Conservation (phyloP, 2,797 vertebrate species). For the Brachymystax lenok region DNA sequence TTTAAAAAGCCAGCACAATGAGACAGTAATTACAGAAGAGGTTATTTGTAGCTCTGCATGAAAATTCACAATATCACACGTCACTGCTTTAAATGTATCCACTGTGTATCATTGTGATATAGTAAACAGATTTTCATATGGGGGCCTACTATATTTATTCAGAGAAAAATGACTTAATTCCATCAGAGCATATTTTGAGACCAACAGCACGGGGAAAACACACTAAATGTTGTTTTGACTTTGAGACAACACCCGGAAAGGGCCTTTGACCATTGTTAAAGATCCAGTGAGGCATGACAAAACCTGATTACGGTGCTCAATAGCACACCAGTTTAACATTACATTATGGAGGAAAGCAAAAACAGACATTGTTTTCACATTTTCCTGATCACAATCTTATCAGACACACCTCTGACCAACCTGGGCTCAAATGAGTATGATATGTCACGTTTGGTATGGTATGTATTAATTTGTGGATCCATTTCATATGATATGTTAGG, state of each 20-base stretch:
- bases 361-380: constrained; percentile 17
- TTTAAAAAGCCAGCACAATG: not conserved
- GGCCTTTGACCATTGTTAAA: not conserved
- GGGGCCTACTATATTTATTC: not conserved
- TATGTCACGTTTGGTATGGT: too few species aligned
- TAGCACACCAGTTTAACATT: constrained; percentile 7
- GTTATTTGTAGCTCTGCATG: not conserved
- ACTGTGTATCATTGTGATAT: too few species aligned
- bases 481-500: too few species aligned
- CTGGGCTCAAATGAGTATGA: not conserved
- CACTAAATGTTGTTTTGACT: not conserved
- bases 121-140: not conserved
- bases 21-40: not conserved
- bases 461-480: too few species aligned
- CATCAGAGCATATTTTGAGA: not conserved
- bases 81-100: not conserved
- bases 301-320: not conserved
- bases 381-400: constrained; percentile 19
- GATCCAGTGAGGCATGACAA: not conserved
- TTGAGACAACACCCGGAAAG: not conserved
- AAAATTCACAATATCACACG: not conserved
- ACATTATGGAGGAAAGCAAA: constrained; percentile 8
- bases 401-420: not conserved
- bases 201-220: not conserved
- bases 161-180: not conserved